Evolutionary conservation across 2,113 vertebrate species (phyloP), one percentile per base, ranked within the genome.

Genomic region (Zapus hudsonius): DNA sequence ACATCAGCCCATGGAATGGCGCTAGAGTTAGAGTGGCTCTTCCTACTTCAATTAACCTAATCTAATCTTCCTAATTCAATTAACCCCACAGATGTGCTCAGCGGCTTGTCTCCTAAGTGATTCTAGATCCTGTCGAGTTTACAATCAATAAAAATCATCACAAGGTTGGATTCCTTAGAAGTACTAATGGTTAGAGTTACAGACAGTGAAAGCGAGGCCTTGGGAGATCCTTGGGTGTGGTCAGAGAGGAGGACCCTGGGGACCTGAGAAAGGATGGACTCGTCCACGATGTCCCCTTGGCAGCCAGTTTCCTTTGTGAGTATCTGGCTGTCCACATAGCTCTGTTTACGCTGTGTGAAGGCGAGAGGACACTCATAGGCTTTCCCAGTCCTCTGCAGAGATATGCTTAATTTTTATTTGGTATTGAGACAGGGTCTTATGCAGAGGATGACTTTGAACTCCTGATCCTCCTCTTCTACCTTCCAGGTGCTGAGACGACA

Each of bases 291-390:
- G 33, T 59, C 31, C 76, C 57, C 0, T 0, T 3, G 19, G 44
- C 44, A 13, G 27, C 63, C 15, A 16, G 64, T 76, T 69, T n/a
- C 61, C 79, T 64, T 55, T 16, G 36, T 9, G 16, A 29, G 42
- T 40, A 3, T 47, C 22, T 23, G 8, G 27, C 36, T 85, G 64
- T 40, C 36, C 67, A 1, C 36, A 0, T 17, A 61, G 29, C 52
- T 22, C 7, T 52, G 15, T 6, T 2, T 40, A n/a, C 67, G 16
- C 69, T 57, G 81, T 31, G 0, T 19, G 55, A 42, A 44, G 0
- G 0, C 9, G 11, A 16, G 40, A 33, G 40, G 25, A 38, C 19
- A 20, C 31, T 38, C 66, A 25, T 1, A 0, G 40, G 19, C 40
- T 75, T 81, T 86, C n/a, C 19, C 70, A 3, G 1, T 33, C 13